Conservation (phyloP, 2,888 invertebrate genomes). For the Taenaris catops region DNA sequence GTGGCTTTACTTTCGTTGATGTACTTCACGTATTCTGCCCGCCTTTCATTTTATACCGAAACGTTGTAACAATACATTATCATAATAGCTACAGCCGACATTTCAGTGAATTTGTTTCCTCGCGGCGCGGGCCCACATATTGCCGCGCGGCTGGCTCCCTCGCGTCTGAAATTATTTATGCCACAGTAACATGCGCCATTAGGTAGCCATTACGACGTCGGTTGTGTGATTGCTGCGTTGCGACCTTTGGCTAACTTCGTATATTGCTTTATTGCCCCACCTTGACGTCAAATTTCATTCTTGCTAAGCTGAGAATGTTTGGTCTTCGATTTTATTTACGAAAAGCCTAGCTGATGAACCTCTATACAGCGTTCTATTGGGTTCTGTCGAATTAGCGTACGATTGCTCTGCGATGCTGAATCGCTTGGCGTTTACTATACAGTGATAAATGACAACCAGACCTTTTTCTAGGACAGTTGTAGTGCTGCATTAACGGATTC, state of each 20-base stretch:
- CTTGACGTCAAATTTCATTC: no score
- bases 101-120: slow-evolving; percentile 14
- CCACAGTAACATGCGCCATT: slow-evolving; percentile 46
- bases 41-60: slow-evolving; percentile 3
- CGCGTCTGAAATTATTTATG: slow-evolving; percentile 21
- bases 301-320: no score
- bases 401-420: no score
- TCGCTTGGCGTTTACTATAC: no score
- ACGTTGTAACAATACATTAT: slow-evolving; percentile 11
- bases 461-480: no score
- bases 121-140: slow-evolving; percentile 2
- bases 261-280: slow-evolving; percentile 30
- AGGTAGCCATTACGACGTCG: slow-evolving; percentile 43
- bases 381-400: no score
- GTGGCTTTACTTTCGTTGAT: background rate
- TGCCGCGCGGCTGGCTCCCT: slow-evolving; percentile 11
- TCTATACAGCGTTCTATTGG: no score
- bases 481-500: no score
- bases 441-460: no score
- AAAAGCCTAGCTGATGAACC: no score
- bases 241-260: background rate
- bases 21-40: slow-evolving; percentile 1
- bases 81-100: slow-evolving; percentile 10
- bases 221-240: slow-evolving; percentile 31
- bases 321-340: no score